A percentile compares a stretch with the other conserved stretches of the same genome.
These are phyloP conservation scores for Cetoscarus ocellatus DNA, from an alignment of 2,797 vertebrate species.

Conservation along the genomic window DNA sequence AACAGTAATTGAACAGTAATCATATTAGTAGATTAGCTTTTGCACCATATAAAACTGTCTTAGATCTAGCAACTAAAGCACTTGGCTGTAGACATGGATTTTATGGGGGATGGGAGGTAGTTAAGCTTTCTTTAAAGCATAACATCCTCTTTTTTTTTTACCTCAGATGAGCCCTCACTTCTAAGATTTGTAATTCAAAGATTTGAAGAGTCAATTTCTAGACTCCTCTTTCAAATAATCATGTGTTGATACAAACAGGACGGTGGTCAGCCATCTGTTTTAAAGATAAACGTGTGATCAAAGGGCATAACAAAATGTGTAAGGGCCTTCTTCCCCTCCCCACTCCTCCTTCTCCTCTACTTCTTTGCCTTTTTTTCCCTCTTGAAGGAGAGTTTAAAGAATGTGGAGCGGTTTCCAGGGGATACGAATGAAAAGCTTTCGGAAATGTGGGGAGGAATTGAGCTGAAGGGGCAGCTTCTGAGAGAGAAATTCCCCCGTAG, in stretches of 20 bases:
- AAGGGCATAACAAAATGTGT: slow-evolving; percentile 86
- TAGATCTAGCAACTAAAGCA: slow-evolving; percentile 69
- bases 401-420: slow-evolving; percentile 90
- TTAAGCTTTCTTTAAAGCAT: slow-evolving; percentile 54
- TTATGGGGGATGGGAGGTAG: slow-evolving; percentile 65
- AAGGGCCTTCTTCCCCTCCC: slow-evolving; percentile 63
- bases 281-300: slow-evolving; percentile 87
- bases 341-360: slow-evolving; percentile 23
- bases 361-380: slow-evolving; percentile 56
- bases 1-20: slow-evolving; percentile 78
- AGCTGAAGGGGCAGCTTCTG: slow-evolving; percentile 83
- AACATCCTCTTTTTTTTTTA: slow-evolving; percentile 56
- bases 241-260: slow-evolving; percentile 80
- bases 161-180: slow-evolving; percentile 67
- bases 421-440: slow-evolving; percentile 90
- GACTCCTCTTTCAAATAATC: slow-evolving; percentile 72
- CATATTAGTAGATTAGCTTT: slow-evolving; percentile 83
- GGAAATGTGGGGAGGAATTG: slow-evolving; percentile 87
- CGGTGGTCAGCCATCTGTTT: slow-evolving; percentile 86
- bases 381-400: slow-evolving; percentile 85
- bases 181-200: slow-evolving; percentile 76
- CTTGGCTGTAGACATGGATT: slow-evolving; percentile 74
- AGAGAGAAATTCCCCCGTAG: slow-evolving; percentile 86
- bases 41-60: slow-evolving; percentile 64
- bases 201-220: slow-evolving; percentile 70